A percentile compares a stretch with the other conserved stretches of the same genome.
These are phyloP conservation scores for Trichopoda pennipes DNA, from an alignment of 2,888 invertebrate genomes.

Conservation along the genomic window DNA sequence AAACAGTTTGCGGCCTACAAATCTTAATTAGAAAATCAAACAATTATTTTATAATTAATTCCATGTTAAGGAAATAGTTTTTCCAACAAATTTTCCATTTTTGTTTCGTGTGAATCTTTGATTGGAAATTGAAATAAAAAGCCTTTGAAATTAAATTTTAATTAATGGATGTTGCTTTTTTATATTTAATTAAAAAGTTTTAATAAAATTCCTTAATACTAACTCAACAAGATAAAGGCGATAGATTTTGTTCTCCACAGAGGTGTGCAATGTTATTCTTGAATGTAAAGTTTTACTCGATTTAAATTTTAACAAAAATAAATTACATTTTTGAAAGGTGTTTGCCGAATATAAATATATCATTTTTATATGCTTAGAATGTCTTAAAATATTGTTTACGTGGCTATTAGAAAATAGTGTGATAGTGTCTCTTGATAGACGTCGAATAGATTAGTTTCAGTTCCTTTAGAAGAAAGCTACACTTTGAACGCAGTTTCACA, in stretches of 20 bases:
- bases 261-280: not conserved
- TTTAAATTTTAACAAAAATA: not conserved
- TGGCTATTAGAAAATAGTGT: too few relatives aligned
- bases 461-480: too few relatives aligned
- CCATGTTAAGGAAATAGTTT: conserved; percentile 37
- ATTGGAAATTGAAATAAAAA: conserved; percentile 14
- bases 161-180: conserved; percentile 35
- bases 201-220: conserved; percentile 4
- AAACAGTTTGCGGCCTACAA: too few relatives aligned
- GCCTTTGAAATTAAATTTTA: conserved; percentile 25
- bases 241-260: not conserved
- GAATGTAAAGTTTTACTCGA: not conserved
- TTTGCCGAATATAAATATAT: too few relatives aligned
- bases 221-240: not conserved
- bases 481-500: too few relatives aligned
- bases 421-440: too few relatives aligned
- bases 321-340: too few relatives aligned
- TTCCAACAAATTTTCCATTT: conserved; percentile 13
- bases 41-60: not conserved
- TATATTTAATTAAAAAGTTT: conserved; percentile 45
- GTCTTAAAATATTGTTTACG: too few relatives aligned
- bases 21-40: too few relatives aligned
- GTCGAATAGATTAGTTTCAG: too few relatives aligned
- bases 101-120: not conserved
- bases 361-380: too few relatives aligned